Base-by-base conservation (phyloP, 2,113 vertebrate species). In the Meles meles region DNA sequence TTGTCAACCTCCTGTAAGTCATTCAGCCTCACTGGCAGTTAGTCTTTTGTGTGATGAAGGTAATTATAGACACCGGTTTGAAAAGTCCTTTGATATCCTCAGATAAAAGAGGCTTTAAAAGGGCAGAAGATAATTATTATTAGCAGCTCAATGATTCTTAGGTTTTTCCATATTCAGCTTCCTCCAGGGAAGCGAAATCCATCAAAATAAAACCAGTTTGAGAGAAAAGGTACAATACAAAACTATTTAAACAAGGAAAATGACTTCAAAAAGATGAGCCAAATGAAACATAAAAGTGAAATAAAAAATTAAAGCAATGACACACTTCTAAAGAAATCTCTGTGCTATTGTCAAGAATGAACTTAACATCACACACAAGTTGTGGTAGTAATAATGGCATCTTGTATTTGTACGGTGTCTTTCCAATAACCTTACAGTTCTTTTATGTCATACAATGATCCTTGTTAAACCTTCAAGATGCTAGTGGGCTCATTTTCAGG, bases 51-150 rank as follows among this genome's bases (percentile, higher is more conserved):
- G 82, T 17, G 34, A 97, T 89, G 71, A 72, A 93, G 90, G 77
- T 95, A 97, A 97, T 97, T 97, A 94, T 91, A 93, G 93, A 69
- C 57, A 94, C 72, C 1, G 0, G 69, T 88, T 97, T 95, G 88
- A 91, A 96, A 98, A 95, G 85, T 87, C 80, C 94, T 97, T 98
- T 98, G 96, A 97, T 98, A 97, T 37, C 90, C 42, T 97, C 42
- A 98, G 92, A 98, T 93, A 88, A 97, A 97, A 96, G 96, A 92
- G 25, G 27, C 37, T 96, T 25, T 87, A 52, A 94, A 96, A 95
- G 92, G 90, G 77, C 90, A 96, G 77, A 91, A 88, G 59, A 94
- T 95, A 92, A 94, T 97, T 96, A 95, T 94, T 95, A 97, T 96
- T 94, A 97, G 95, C 94, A 94, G 87, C 67, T 95, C 87, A 82